phyloP scores from a whole-genome alignment of 2,797 vertebrate genomes.

The Sylvilagus floridanus region DNA sequence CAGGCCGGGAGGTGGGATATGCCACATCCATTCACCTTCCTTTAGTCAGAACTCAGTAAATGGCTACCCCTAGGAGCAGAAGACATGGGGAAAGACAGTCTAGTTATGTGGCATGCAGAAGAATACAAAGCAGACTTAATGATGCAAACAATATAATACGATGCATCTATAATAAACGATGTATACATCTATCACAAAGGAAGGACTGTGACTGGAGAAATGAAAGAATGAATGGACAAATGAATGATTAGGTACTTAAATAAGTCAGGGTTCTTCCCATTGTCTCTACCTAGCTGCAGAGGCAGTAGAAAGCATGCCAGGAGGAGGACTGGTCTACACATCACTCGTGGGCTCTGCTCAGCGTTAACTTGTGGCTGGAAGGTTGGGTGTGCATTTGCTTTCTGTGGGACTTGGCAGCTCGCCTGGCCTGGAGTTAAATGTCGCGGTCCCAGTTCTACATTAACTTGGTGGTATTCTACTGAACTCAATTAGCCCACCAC shows the following conservation, averaged over 20 bases:
- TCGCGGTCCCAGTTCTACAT: constrained; percentile 65
- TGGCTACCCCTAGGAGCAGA: background rate
- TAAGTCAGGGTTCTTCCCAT: constrained; percentile 28
- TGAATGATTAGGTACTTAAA: background rate
- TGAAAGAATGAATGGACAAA: background rate
- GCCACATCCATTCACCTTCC: background rate
- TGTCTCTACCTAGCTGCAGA: constrained; percentile 26
- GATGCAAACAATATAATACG: background rate
- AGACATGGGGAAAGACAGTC: background rate
- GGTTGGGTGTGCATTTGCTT: constrained; percentile 71
- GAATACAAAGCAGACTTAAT: constrained; percentile 8
- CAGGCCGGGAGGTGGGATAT: background rate
- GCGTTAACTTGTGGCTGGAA: constrained; percentile 57
- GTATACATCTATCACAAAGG: background rate
- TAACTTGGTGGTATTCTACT: constrained; percentile 76
- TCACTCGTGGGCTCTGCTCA: constrained; percentile 40
- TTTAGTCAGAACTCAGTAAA: background rate
- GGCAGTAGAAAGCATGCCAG: background rate
- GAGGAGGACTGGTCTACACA: constrained; percentile 47
- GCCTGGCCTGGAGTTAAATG: constrained; percentile 77
- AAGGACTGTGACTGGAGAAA: background rate
- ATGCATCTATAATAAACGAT: background rate
- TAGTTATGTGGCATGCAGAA: background rate
- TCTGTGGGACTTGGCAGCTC: constrained; percentile 68
- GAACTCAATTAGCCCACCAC: constrained; percentile 40